phyloP scores from a whole-genome alignment of 2,888 invertebrate genomes.

The Lasius platythorax region DNA sequence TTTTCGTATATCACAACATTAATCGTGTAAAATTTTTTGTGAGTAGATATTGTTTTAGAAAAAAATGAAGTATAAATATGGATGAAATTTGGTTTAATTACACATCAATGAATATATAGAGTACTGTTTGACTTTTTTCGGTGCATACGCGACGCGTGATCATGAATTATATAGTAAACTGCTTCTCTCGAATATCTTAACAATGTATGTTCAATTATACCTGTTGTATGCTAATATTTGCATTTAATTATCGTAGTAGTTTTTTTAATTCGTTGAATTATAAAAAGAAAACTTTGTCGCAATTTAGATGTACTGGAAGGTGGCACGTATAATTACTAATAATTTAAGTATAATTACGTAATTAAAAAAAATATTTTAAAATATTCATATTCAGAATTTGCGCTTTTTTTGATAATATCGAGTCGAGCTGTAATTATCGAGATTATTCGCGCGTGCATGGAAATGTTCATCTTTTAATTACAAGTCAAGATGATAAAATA shows the following conservation, averaged over 20 bases:
- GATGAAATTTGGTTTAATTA: neutral
- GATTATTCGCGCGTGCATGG: neutral
- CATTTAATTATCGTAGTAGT: conserved; percentile 25
- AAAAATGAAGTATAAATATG: conserved; percentile 15
- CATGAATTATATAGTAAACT: conserved; percentile 33
- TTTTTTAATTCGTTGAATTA: conserved; percentile 13
- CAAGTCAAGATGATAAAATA: conserved; percentile 2
- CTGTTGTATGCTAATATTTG: conserved; percentile 15
- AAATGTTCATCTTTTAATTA: conserved; percentile 39
- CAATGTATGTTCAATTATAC: conserved; percentile 27
- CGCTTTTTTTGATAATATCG: neutral
- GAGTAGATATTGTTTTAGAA: neutral
- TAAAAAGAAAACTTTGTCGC: neutral
- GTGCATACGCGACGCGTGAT: neutral
- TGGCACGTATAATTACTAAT: neutral
- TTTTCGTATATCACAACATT: neutral
- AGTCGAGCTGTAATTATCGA: conserved; percentile 17
- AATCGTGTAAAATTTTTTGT: conserved; percentile 8
- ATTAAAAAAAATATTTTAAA: neutral
- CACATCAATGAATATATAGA: neutral
- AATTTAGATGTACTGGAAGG: conserved; percentile 4
- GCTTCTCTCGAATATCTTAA: conserved; percentile 41
- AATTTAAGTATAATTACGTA: conserved; percentile 4
- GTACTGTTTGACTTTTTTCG: neutral
- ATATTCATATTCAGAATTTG: conserved; percentile 29